These are phyloP conservation scores for Electrophaes corylata DNA, from an alignment of 2,888 invertebrate genomes.

Conservation along the genomic window DNA sequence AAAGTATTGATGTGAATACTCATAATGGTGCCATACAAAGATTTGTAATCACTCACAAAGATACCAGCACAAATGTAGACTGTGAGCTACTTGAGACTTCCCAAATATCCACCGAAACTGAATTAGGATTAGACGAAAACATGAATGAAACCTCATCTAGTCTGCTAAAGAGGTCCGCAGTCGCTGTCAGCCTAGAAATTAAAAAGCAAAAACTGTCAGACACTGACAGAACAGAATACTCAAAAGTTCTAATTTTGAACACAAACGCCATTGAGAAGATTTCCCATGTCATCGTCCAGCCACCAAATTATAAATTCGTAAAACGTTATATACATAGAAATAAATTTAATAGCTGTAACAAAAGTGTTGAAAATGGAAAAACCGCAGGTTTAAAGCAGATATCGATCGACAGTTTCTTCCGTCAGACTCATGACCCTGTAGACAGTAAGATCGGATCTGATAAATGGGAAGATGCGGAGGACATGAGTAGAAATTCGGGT, in stretches of 20 bases:
- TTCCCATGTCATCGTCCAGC: slow-evolving; percentile 76
- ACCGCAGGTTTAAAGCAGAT: slow-evolving; percentile 60
- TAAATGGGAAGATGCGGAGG: slow-evolving; percentile 56
- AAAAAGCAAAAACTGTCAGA: slow-evolving; percentile 67
- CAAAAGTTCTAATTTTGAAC: slow-evolving; percentile 80
- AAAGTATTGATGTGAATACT: slow-evolving; percentile 58
- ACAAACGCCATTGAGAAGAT: slow-evolving; percentile 75
- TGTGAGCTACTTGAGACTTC: slow-evolving; percentile 62
- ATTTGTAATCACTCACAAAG: slow-evolving; percentile 48
- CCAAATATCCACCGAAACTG: slow-evolving; percentile 51
- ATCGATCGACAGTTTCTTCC: slow-evolving; percentile 61
- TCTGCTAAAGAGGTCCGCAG: slow-evolving; percentile 55
- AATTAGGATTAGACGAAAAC: slow-evolving; percentile 51
- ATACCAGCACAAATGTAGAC: slow-evolving; percentile 54
- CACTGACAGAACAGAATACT: slow-evolving; percentile 56
- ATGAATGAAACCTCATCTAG: slow-evolving; percentile 49
- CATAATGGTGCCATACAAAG: slow-evolving; percentile 60
- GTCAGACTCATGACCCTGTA: slow-evolving; percentile 48
- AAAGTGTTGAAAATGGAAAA: slow-evolving; percentile 55
- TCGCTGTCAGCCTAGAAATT: slow-evolving; percentile 72
- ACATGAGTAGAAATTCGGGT: slow-evolving; percentile 70
- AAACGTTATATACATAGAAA: slow-evolving; percentile 63
- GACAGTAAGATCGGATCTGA: slow-evolving; percentile 20
- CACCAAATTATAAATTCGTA: slow-evolving; percentile 78
- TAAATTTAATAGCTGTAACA: slow-evolving; percentile 57